These are phyloP conservation scores for Parnassius glacialis DNA, from an alignment of 2,888 invertebrate genomes.

Conservation along the genomic window DNA sequence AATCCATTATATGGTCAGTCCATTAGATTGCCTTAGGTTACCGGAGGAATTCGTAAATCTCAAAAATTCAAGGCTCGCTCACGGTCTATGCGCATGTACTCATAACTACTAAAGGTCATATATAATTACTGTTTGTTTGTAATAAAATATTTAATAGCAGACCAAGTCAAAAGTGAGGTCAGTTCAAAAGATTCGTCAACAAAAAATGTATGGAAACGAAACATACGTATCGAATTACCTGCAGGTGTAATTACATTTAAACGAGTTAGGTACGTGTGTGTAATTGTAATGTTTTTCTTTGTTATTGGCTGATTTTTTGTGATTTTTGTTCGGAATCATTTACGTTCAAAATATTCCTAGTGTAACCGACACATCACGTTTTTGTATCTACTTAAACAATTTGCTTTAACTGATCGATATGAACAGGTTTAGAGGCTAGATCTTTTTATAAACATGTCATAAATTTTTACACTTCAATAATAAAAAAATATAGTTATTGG, in stretches of 20 bases:
- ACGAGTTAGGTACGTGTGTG: conserved; percentile 17
- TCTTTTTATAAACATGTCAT: no score
- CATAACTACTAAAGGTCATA: conserved; percentile 16
- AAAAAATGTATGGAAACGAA: conserved; percentile 11
- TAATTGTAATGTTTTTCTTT: conserved; percentile 14
- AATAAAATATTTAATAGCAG: conserved; percentile 24
- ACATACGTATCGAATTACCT: conserved; percentile 20
- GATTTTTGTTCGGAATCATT: conserved; percentile 6
- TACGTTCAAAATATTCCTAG: conserved; percentile 10
- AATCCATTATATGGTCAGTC: no score
- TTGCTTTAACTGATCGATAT: not conserved
- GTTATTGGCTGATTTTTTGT: conserved; percentile 5
- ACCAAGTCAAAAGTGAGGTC: conserved; percentile 11
- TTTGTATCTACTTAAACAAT: conserved; percentile 1
- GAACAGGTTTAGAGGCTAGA: no score
- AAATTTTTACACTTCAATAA: no score
- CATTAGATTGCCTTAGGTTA: no score
- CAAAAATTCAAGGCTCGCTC: not conserved
- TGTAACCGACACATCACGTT: conserved; percentile 14
- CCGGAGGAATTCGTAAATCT: no score
- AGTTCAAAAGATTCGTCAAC: not conserved
- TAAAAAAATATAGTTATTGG: no score
- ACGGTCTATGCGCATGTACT: not conserved
- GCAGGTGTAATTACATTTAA: conserved; percentile 22
- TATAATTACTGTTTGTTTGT: conserved; percentile 13